These are phyloP conservation scores for Limnephilus auricula DNA, from an alignment of 2,888 invertebrate genomes.

Conservation along the genomic window DNA sequence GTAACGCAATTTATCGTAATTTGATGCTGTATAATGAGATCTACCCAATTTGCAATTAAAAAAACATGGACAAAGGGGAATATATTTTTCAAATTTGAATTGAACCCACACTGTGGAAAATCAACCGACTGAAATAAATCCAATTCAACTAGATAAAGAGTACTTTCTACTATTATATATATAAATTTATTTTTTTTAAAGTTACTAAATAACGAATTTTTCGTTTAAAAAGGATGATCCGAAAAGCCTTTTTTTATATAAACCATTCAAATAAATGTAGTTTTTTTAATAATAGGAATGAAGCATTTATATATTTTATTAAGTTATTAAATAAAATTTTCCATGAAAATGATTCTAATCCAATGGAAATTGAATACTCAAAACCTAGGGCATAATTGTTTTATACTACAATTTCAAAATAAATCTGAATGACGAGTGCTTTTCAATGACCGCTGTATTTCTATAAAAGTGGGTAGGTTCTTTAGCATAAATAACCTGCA, in stretches of 20 bases:
- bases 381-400: background rate
- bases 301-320: background rate
- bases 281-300: background rate
- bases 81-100: background rate
- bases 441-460: conserved; percentile 7
- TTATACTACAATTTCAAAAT: background rate
- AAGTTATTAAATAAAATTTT: background rate
- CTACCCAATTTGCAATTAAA: background rate
- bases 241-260: background rate
- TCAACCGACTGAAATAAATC: background rate
- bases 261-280: background rate
- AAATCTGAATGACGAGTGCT: background rate
- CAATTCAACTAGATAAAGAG: too few relatives aligned
- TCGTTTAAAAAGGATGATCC: background rate
- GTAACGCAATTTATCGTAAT: background rate
- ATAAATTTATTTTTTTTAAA: too few relatives aligned
- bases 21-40: background rate
- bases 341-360: background rate
- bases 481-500: conserved; percentile 3
- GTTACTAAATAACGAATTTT: background rate
- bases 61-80: background rate
- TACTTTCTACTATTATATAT: too few relatives aligned
- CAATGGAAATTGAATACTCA: background rate
- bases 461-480: background rate
- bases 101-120: background rate